Evolutionary conservation across 2,113 vertebrate species (phyloP).

Genomic region (Leptobrachium ailaonicum): DNA sequence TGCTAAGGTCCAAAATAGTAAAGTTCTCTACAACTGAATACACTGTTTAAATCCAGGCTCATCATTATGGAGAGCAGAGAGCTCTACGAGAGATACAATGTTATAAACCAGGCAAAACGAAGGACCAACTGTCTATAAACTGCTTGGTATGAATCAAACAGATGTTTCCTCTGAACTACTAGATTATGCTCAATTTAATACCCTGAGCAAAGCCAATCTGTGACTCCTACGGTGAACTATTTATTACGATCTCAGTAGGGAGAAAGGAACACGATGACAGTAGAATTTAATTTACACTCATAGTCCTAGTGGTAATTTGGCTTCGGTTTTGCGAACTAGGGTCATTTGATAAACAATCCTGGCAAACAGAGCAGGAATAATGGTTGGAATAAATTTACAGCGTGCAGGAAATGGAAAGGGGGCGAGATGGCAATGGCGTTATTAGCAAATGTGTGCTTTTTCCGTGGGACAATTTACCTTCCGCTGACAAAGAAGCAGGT

Average conservation of each 20-base stretch:
- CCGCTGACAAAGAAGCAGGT: slow-evolving; percentile 79
- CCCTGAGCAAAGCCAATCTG: not conserved
- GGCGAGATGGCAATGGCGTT: not conserved
- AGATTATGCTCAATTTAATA: no score
- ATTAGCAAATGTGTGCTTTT: not conserved
- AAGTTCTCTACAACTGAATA: no score
- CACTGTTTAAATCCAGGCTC: no score
- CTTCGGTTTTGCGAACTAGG: no score
- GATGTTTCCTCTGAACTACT: no score
- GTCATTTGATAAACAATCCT: not conserved
- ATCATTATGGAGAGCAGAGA: no score
- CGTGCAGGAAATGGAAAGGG: not conserved
- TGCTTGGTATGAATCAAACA: no score
- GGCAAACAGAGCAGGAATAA: not conserved
- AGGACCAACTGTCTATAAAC: no score
- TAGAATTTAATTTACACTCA: not conserved
- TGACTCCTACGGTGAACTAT: not conserved
- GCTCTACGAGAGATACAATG: no score
- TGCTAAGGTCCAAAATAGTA: no score
- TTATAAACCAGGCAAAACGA: no score
- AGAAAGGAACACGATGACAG: not conserved
- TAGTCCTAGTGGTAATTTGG: not conserved
- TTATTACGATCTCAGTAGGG: not conserved
- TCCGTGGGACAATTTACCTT: slow-evolving; percentile 58
- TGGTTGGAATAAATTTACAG: not conserved